Percentiles rank a stretch among this genome's conserved stretches.
Conservation (phyloP, 2,797 vertebrate genomes). For the Eospalax fontanierii region DNA sequence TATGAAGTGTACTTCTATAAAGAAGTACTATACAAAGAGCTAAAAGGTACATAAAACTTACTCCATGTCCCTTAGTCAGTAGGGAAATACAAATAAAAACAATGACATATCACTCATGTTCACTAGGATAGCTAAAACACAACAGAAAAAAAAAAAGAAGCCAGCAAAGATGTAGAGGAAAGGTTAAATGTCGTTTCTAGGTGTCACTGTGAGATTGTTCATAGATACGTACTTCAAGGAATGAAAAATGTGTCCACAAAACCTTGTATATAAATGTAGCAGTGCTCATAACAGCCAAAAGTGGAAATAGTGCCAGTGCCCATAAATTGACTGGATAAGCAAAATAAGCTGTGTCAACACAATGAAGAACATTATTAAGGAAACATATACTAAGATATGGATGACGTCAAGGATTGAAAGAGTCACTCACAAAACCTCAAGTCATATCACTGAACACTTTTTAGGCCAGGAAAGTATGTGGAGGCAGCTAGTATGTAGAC, state of each 20-base stretch:
- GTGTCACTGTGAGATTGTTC: background rate
- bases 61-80: background rate
- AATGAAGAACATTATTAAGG: background rate
- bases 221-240: background rate
- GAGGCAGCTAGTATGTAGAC: background rate
- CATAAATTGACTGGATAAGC: background rate
- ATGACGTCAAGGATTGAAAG: background rate
- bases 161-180: slow-evolving; percentile 8
- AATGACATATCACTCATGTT: background rate
- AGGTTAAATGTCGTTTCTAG: background rate
- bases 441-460: background rate
- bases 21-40: background rate
- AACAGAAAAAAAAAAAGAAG: background rate
- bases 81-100: background rate
- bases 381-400: background rate
- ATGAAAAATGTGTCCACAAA: slow-evolving; percentile 27
- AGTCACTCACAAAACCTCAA: background rate
- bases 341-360: background rate
- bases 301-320: background rate
- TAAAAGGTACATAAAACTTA: background rate
- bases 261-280: background rate
- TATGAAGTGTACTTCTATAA: slow-evolving; percentile 2
- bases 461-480: background rate
- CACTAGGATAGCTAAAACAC: slow-evolving; percentile 17
- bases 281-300: slow-evolving; percentile 20